These are phyloP conservation scores for Alviniconcha marisindica DNA, from an alignment of 1,140 invertebrate species.

Conservation along the genomic window DNA sequence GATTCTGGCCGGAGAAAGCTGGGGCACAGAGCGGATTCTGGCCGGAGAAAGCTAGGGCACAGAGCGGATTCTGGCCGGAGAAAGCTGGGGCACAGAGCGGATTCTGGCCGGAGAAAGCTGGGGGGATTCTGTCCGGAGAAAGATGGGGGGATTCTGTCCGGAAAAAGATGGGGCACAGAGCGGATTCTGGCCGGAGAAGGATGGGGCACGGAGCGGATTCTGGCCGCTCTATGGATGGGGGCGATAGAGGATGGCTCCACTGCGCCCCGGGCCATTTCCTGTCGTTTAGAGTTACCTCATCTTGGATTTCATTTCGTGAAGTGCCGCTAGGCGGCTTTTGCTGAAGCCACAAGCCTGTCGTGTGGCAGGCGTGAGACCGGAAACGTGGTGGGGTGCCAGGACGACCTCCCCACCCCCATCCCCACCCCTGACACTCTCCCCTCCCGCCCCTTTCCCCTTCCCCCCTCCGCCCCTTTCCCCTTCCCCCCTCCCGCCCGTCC, in stretches of 20 bases:
- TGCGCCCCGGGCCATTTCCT: conserved; percentile 2
- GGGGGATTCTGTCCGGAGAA: too few relatives aligned
- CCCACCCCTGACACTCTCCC: background rate
- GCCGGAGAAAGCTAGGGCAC: too few relatives aligned
- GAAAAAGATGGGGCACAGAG: too few relatives aligned
- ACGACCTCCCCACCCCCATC: background rate
- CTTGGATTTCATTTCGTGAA: background rate
- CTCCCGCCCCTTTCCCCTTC: background rate
- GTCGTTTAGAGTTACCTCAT: conserved; percentile 13
- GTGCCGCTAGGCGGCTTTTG: background rate
- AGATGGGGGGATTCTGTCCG: too few relatives aligned
- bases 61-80: too few relatives aligned
- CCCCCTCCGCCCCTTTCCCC: background rate
- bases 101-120: too few relatives aligned
- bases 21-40: too few relatives aligned
- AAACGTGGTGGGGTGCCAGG: background rate
- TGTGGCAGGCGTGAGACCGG: conserved; percentile 12
- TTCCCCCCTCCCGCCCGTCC: too few relatives aligned
- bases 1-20: too few relatives aligned
- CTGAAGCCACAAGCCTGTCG: conserved; percentile 4
- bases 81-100: too few relatives aligned
- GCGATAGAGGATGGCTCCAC: background rate
- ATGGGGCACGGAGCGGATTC: too few relatives aligned
- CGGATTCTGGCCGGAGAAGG: too few relatives aligned
- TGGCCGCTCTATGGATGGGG: background rate